Percentiles rank a stretch among this genome's conserved stretches.
Conservation (phyloP, 2,113 vertebrate species). For the Cyphomyrus discorhynchus region DNA sequence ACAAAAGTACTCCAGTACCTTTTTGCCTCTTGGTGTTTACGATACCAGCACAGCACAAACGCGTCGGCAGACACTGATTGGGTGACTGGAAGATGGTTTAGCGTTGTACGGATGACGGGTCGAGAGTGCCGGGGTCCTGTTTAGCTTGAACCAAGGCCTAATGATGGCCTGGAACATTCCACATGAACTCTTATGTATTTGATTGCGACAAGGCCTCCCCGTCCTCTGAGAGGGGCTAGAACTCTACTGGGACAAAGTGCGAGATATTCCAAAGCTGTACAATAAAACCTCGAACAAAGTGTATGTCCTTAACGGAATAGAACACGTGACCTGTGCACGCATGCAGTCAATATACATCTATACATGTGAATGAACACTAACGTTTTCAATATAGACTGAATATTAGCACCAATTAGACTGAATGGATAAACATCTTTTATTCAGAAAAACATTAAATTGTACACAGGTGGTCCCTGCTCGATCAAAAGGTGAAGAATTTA, state of each 20-base stretch:
- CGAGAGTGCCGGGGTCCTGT: not conserved
- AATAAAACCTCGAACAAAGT: not conserved
- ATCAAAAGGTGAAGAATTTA: not conserved
- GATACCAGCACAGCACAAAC: not conserved
- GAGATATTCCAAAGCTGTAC: not conserved
- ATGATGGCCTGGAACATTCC: not conserved
- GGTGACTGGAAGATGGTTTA: not conserved
- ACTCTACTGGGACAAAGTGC: not conserved
- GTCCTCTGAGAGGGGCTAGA: not conserved
- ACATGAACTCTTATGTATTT: not conserved
- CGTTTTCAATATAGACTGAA: not conserved
- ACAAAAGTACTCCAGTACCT: not conserved
- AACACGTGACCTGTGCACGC: not conserved
- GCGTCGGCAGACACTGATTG: not conserved
- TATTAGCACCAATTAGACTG: not conserved
- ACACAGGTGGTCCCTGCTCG: not conserved
- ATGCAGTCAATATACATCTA: not conserved
- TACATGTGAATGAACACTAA: not conserved
- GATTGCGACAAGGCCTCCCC: not conserved
- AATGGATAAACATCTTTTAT: not conserved
- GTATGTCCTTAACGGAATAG: not conserved
- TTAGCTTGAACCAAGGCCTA: not conserved
- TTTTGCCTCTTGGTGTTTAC: not conserved
- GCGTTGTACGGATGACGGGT: not conserved
- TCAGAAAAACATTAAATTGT: not conserved